phyloP scores from a whole-genome alignment of 2,113 vertebrate species.

The Ophiodon elongatus region DNA sequence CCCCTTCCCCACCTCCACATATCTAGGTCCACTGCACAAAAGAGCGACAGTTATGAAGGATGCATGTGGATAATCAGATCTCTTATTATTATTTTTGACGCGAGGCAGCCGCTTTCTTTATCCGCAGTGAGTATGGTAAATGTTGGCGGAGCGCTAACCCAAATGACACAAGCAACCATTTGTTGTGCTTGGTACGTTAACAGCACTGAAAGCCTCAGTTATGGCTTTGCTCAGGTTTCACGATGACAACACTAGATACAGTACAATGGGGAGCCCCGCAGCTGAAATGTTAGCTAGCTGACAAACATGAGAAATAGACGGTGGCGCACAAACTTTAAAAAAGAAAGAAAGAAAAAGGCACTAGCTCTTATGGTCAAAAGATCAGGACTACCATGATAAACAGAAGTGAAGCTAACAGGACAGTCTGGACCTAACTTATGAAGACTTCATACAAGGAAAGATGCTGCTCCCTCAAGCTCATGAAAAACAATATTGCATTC shows the following conservation, averaged over 20 bases:
- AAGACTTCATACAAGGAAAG: slow-evolving; percentile 37
- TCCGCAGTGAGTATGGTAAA: slow-evolving; percentile 2
- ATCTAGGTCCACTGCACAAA: slow-evolving; percentile 34
- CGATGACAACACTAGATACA: slow-evolving; percentile 48
- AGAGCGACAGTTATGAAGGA: slow-evolving; percentile 10
- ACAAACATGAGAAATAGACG: slow-evolving; percentile 31
- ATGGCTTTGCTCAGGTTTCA: slow-evolving; percentile 50
- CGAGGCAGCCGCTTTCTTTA: slow-evolving; percentile 16
- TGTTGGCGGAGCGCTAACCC: neutral
- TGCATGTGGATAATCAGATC: slow-evolving; percentile 12
- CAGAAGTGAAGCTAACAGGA: slow-evolving; percentile 15
- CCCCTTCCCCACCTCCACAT: neutral
- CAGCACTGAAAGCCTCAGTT: slow-evolving; percentile 44
- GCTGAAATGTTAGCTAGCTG: slow-evolving; percentile 30
- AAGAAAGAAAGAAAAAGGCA: slow-evolving; percentile 69
- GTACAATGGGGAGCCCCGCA: slow-evolving; percentile 29
- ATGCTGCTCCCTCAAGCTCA: slow-evolving; percentile 30
- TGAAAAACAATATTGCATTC: slow-evolving; percentile 57
- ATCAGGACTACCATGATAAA: slow-evolving; percentile 16
- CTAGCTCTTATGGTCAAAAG: slow-evolving; percentile 51
- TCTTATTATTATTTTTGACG: neutral
- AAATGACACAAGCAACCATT: slow-evolving; percentile 22
- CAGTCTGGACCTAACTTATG: slow-evolving; percentile 14
- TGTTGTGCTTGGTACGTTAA: slow-evolving; percentile 6
- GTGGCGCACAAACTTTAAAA: slow-evolving; percentile 41